A percentile compares a stretch with the other conserved stretches of the same genome.
Evolutionary conservation across 2,888 invertebrate genomes (phyloP).

Genomic region (Megamerina dolium): DNA sequence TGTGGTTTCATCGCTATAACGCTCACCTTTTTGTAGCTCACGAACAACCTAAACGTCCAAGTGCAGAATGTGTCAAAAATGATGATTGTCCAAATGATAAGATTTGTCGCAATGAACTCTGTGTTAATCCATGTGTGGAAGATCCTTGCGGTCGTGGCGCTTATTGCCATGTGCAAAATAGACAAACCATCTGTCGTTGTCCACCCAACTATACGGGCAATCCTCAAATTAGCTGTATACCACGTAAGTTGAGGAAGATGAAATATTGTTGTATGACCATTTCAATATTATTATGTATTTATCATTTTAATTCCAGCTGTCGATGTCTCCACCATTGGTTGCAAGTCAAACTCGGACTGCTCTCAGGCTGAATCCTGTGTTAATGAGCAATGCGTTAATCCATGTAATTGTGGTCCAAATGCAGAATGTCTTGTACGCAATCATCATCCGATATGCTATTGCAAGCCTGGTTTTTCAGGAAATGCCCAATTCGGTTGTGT

Average conservation of each 20-base stretch:
- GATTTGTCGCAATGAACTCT: slow-evolving; percentile 69
- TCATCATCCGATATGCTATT: slow-evolving; percentile 82
- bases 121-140: slow-evolving; percentile 69
- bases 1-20: no score
- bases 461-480: slow-evolving; percentile 75
- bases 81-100: slow-evolving; percentile 71
- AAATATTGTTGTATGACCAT: no score
- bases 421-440: slow-evolving; percentile 75
- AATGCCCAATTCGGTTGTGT: slow-evolving; percentile 77
- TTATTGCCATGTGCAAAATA: slow-evolving; percentile 74
- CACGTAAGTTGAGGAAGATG: slow-evolving; percentile 59
- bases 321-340: slow-evolving; percentile 60
- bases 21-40: slow-evolving; percentile 10
- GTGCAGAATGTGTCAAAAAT: slow-evolving; percentile 68
- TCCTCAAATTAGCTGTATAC: slow-evolving; percentile 64
- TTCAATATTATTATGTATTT: slow-evolving; percentile 1
- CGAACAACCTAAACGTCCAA: slow-evolving; percentile 30
- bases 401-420: slow-evolving; percentile 78
- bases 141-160: slow-evolving; percentile 73
- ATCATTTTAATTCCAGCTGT: slow-evolving; percentile 49
- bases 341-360: slow-evolving; percentile 75
- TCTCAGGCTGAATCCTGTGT: slow-evolving; percentile 76
- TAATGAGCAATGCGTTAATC: slow-evolving; percentile 71
- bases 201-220: slow-evolving; percentile 73
- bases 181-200: slow-evolving; percentile 72